phyloP scores from a whole-genome alignment of 1,140 invertebrate species.

The Manduca sexta region DNA sequence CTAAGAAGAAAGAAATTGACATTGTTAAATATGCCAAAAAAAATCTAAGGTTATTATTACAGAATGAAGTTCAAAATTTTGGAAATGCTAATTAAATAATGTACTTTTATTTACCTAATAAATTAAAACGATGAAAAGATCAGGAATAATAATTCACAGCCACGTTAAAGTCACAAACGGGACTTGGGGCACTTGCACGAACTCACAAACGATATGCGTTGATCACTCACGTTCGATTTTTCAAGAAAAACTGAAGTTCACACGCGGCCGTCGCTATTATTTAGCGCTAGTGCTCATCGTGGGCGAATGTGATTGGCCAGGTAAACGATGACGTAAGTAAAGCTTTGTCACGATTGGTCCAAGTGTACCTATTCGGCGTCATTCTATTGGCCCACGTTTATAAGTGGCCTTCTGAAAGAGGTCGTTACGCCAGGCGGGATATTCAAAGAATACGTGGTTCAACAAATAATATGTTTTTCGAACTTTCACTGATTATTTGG shows the following conservation, averaged over 20 bases:
- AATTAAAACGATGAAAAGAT: conserved; percentile 9
- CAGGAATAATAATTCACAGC: conserved; percentile 18
- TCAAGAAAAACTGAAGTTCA: conserved; percentile 59
- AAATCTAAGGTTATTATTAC: background rate
- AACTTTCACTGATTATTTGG: no score
- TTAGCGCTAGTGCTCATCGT: conserved; percentile 69
- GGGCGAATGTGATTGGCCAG: conserved; percentile 51
- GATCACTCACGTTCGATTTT: conserved; percentile 42
- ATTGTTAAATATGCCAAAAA: background rate
- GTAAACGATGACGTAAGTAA: conserved; percentile 40
- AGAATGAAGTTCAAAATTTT: background rate
- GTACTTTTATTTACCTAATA: conserved; percentile 20
- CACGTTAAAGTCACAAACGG: conserved; percentile 29
- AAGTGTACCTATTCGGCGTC: conserved; percentile 51
- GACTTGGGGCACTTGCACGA: conserved; percentile 27
- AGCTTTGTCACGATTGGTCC: conserved; percentile 33
- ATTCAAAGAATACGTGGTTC: conserved; percentile 1
- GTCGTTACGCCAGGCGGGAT: conserved; percentile 3
- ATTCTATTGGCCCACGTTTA: conserved; percentile 64
- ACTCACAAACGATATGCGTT: conserved; percentile 20
- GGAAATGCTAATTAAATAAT: background rate
- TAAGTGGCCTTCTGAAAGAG: conserved; percentile 34
- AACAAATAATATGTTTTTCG: conserved; percentile 5
- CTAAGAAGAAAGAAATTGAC: background rate
- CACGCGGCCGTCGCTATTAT: conserved; percentile 58